These are phyloP conservation scores for Drosophila orena DNA, from an alignment of 1,140 invertebrate species.

Conservation along the genomic window DNA sequence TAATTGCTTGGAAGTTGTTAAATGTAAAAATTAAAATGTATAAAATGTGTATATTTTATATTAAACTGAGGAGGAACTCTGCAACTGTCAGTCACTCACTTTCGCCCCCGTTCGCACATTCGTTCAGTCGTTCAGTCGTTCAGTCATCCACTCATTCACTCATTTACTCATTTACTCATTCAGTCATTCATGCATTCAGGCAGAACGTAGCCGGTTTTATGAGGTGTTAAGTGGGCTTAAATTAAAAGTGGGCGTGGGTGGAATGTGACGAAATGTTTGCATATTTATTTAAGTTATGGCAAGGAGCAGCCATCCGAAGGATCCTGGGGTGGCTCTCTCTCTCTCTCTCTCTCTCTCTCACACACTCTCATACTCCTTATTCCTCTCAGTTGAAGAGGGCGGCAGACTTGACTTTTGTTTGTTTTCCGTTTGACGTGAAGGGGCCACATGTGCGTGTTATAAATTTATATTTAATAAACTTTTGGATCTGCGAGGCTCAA, in stretches of 20 bases:
- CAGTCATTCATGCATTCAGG: conserved; percentile 54
- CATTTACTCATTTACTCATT: conserved; percentile 28
- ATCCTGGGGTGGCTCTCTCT: conserved; percentile 40
- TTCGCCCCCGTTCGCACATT: not conserved
- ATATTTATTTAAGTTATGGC: conserved; percentile 77
- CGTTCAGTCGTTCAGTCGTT: too few relatives aligned
- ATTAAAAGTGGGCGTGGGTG: conserved; percentile 67
- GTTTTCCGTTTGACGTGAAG: conserved; percentile 47
- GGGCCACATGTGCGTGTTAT: conserved; percentile 70
- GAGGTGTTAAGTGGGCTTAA: conserved; percentile 82
- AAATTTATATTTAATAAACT: conserved; percentile 80
- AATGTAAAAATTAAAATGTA: conserved; percentile 82
- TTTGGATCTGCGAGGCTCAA: conserved; percentile 54
- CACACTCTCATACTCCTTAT: not conserved
- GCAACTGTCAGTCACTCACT: conserved; percentile 43
- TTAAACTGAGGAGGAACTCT: conserved; percentile 46
- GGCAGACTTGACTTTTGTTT: conserved; percentile 71
- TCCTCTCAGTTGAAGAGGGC: conserved; percentile 44
- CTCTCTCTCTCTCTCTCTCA: conserved; percentile 19
- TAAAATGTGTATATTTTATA: conserved; percentile 80
- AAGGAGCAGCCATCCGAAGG: conserved; percentile 35
- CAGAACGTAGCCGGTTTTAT: conserved; percentile 75
- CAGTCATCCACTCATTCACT: conserved; percentile 7
- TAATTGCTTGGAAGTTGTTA: conserved; percentile 83
- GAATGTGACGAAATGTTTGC: conserved; percentile 80